Evolutionary conservation across 2,888 invertebrate species (phyloP), one percentile per base, ranked within the genome.

Genomic region (Polyploca ridens): DNA sequence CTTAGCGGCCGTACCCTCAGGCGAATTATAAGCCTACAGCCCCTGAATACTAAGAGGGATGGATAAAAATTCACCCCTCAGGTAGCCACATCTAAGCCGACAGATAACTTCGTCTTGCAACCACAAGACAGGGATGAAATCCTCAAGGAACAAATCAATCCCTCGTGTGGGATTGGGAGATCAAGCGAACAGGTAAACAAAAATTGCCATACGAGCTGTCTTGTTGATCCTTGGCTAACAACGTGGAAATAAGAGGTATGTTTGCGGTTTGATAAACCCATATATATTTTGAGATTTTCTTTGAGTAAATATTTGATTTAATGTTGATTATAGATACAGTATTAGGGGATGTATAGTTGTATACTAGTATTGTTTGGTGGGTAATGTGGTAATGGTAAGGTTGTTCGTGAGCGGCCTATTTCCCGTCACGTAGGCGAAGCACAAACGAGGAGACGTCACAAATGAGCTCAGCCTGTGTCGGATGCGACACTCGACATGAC

Each of bases 21-120:
- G 86, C 89, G 88, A 91, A 90, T 91, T 91, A 91, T 89, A 88
- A 88, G 86, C 86, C 84, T 84, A 86, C 90, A 81, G 69, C 83
- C 79, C 81, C 82, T 85, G 92, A 91, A 91, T 92, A 92, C 90
- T 90, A 92, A 92, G 84, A 82, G 77, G 85, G 79, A 72, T 70
- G 86, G 85, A 89, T 89, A 91, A 90, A 91, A 90, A 87, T 89
- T 87, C 88, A 86, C 87, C 88, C 88, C 85, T 85, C 86, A 90
- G 90, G 90, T 91, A 90, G 86, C 85, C 85, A 79, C 82, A 80
- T 77, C 83, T 91, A 91, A 91, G 90, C 88, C 87, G 89, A 89
- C 89, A 88, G 89, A 89, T 88, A 90, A 87, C 79, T 88, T 85
- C 72, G 82, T 81, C 80, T 83, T 76, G 77, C 77, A 77, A 81